Evolutionary conservation across 2,797 vertebrate genomes (phyloP).

Genomic region (Nothura maculosa): DNA sequence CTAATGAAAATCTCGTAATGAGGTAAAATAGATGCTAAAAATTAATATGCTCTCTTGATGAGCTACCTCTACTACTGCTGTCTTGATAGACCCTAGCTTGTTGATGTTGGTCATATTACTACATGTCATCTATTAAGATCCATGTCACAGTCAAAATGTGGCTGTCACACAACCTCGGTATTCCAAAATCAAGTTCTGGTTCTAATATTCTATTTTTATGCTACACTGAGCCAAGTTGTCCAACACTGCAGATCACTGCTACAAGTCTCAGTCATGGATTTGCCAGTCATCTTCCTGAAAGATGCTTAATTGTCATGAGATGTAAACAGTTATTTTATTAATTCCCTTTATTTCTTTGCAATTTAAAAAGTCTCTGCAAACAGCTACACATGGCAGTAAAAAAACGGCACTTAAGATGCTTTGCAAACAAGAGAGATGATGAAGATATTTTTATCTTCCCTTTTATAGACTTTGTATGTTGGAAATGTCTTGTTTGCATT

Average conservation of each 20-base stretch:
- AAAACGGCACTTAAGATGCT: neutral
- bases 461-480: neutral
- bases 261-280: neutral
- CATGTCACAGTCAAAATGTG: neutral
- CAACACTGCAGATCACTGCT: neutral
- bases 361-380: neutral
- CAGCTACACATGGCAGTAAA: neutral
- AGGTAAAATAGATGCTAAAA: neutral
- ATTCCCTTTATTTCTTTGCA: neutral
- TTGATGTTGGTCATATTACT: neutral
- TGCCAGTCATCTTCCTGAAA: neutral
- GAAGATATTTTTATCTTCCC: neutral
- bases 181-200: neutral
- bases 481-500: neutral
- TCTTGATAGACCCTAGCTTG: neutral
- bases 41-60: neutral
- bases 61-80: neutral
- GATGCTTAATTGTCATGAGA: neutral
- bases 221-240: neutral
- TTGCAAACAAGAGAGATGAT: neutral
- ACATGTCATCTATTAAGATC: neutral
- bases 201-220: neutral
- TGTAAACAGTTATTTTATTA: neutral
- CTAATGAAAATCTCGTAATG: neutral
- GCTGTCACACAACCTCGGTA: neutral